These are phyloP conservation scores for Tragelaphus strepsiceros DNA, from an alignment of 2,113 vertebrate genomes.

Conservation along the genomic window DNA sequence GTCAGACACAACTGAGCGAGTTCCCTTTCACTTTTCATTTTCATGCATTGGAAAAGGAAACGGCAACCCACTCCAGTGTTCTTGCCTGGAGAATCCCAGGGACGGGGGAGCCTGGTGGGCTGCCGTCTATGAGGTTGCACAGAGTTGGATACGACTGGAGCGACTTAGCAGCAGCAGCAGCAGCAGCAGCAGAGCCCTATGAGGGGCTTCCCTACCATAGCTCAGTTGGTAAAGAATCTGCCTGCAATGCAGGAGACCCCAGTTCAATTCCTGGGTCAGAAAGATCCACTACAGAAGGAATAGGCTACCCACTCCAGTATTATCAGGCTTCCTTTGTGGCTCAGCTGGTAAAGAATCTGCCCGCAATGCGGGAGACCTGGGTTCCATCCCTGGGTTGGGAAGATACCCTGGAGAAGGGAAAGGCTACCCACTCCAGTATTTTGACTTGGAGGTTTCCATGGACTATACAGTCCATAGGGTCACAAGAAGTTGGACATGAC, in stretches of 20 bases:
- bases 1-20: rapidly evolving
- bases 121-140: too few relatives aligned
- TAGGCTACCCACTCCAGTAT: background rate
- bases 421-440: background rate
- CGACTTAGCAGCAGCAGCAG: too few relatives aligned
- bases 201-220: background rate
- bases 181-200: too few relatives aligned
- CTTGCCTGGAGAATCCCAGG: too few relatives aligned
- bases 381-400: background rate
- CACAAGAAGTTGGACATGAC: rapidly evolving
- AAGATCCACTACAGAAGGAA: background rate
- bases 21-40: too few relatives aligned
- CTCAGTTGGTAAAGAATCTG: background rate
- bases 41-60: too few relatives aligned
- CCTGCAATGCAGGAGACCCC: background rate
- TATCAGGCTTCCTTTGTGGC: background rate
- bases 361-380: background rate
- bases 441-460: background rate
- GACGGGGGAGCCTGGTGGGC: too few relatives aligned
- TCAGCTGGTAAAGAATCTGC: background rate
- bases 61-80: too few relatives aligned
- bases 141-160: too few relatives aligned
- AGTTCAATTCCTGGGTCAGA: background rate
- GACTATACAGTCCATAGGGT: background rate
- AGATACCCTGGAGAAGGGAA: background rate